Evolutionary conservation across 2,888 invertebrate genomes (phyloP), one percentile per base, ranked within the genome.

Genomic region (Thysanoteuthis rhombus): DNA sequence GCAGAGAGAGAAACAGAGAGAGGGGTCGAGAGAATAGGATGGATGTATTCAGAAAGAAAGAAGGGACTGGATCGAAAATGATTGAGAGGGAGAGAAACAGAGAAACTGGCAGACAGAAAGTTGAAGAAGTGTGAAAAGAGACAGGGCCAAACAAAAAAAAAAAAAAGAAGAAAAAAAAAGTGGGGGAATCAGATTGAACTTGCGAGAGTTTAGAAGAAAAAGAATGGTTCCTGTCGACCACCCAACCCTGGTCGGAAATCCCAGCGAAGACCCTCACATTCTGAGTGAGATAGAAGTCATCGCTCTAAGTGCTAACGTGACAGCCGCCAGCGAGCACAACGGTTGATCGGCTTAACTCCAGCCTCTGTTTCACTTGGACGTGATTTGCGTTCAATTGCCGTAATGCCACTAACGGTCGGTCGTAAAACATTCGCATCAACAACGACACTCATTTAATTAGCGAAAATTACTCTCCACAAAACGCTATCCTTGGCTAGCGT

Each of bases 401-500:
- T 75, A 75, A 75, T 75, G 75, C n/a, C 75, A 75, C 75, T n/a
- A 36, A 75, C 75, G 75, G 75, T 75, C n/a, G 75, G n/a, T 75
- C 75, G 75, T 75, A 75, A 75, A 75, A 75, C 75, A 75, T 75
- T 75, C 75, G 75, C 75, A 75, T 75, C 75, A 75, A 75, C 75
- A n/a, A n/a, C n/a, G 19, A 75, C 75, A 75, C 75, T 75, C 75
- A 75, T 75, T 75, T 75, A 75, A 75, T 75, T 75, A 75, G 75
- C 16, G 75, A 75, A 75, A 75, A 75, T 75, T 75, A n/a, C 75
- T 75, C n/a, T n/a, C 75, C 25, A n/a, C n/a, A 75, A 19, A 75
- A 75, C 16, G n/a, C 75, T n/a, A 36, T 36, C 75, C 16, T 75
- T 75, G 75, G n/a, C 75, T 75, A 75, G 75, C 75, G 12, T 75